phyloP scores from a whole-genome alignment of 2,888 invertebrate genomes.

The Perizoma flavofasciatum region DNA sequence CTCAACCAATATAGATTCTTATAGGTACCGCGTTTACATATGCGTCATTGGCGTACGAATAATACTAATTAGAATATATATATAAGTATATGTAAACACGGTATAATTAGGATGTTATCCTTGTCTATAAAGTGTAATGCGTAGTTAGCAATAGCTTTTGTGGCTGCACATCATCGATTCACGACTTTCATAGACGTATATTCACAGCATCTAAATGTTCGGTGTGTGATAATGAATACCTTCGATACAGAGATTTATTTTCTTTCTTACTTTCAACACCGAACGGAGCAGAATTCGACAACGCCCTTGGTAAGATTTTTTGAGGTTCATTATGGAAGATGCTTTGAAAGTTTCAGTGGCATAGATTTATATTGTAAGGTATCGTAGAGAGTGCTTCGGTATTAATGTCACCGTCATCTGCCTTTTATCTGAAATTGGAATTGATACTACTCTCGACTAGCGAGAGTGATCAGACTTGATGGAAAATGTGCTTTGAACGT shows the following conservation, averaged over 20 bases:
- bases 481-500: conserved; percentile 20
- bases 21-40: too few relatives aligned
- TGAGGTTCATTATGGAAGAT: conserved; percentile 17
- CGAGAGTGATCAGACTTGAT: conserved; percentile 6
- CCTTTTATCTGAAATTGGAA: background rate
- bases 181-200: too few relatives aligned
- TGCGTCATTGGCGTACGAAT: too few relatives aligned
- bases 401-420: conserved; percentile 10
- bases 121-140: background rate
- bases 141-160: conserved; percentile 15
- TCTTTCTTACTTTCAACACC: conserved; percentile 27
- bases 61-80: too few relatives aligned
- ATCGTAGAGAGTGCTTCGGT: conserved; percentile 13
- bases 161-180: conserved; percentile 3
- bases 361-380: conserved; percentile 13
- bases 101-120: too few relatives aligned
- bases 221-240: too few relatives aligned
- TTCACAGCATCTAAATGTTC: conserved; percentile 1
- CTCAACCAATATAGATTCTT: too few relatives aligned
- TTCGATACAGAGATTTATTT: conserved; percentile 13
- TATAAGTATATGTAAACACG: too few relatives aligned
- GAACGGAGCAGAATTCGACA: conserved; percentile 25
- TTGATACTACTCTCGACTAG: conserved; percentile 9
- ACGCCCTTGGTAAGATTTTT: conserved; percentile 27
- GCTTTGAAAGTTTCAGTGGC: conserved; percentile 19